A percentile compares a stretch with the other conserved stretches of the same genome.
Evolutionary conservation across 2,113 vertebrate genomes (phyloP).

Genomic region (Dicrurus megarhynchus): DNA sequence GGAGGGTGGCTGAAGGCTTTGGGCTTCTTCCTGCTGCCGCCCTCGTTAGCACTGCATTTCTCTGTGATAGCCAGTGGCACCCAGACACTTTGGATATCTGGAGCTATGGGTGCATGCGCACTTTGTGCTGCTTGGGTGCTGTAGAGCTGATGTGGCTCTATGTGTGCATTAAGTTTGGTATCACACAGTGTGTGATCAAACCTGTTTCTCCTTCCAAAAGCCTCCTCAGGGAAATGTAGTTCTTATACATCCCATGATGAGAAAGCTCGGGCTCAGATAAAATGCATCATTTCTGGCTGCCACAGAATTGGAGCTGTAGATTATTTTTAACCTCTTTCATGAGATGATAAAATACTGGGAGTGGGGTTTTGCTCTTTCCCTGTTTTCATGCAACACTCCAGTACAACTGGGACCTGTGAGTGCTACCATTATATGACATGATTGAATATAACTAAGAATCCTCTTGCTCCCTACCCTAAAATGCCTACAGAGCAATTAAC

Average conservation of each 20-base stretch:
- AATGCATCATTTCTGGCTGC: neutral
- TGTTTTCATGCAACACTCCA: neutral
- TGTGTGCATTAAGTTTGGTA: rapidly evolving
- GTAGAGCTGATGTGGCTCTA: neutral
- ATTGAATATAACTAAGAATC: neutral
- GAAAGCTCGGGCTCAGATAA: neutral
- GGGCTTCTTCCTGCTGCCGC: neutral
- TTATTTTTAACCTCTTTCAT: neutral
- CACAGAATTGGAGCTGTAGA: neutral
- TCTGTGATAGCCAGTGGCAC: neutral
- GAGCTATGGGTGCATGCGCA: neutral
- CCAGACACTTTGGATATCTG: neutral
- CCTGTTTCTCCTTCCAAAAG: neutral
- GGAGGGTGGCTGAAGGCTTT: neutral
- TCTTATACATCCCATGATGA: neutral
- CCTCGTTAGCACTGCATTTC: neutral
- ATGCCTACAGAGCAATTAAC: neutral
- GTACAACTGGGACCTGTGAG: neutral
- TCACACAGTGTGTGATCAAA: neutral
- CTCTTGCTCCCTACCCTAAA: neutral
- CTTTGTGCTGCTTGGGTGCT: neutral
- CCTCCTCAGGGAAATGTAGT: neutral
- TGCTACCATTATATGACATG: neutral
- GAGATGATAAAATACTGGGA: neutral
- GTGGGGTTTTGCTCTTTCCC: neutral